Conservation (phyloP, 2,797 vertebrate genomes). For the Pipistrellus nathusii region DNA sequence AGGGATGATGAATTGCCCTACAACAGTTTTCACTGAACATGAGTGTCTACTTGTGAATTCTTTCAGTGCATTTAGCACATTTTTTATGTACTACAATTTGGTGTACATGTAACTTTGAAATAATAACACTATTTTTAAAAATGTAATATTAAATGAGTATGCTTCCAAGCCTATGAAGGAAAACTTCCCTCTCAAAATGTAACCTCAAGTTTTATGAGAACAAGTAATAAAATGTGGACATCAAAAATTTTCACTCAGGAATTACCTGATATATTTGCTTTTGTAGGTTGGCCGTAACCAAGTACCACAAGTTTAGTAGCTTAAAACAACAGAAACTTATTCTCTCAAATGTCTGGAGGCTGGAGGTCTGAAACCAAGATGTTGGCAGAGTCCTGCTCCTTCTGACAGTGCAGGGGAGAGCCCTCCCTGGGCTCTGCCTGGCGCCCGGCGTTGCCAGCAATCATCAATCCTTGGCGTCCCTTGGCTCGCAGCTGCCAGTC, state of each 20-base stretch:
- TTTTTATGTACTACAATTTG: slow-evolving; percentile 2
- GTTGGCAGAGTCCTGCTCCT: not conserved
- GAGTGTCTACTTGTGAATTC: not conserved
- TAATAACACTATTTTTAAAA: not conserved
- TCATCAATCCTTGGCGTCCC: not conserved
- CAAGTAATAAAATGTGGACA: slow-evolving; percentile 35
- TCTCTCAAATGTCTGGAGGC: not conserved
- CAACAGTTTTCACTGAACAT: not conserved
- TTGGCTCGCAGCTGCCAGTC: not conserved
- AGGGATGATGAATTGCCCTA: not conserved
- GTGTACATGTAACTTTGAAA: slow-evolving; percentile 10
- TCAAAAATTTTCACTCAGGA: not conserved
- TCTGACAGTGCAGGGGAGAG: not conserved
- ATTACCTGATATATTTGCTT: not conserved
- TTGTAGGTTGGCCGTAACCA: not conserved
- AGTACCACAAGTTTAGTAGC: not conserved
- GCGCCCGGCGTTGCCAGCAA: too few relatives aligned
- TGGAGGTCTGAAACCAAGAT: not conserved
- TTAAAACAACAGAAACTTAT: not conserved
- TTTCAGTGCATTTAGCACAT: not conserved
- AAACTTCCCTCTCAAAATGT: slow-evolving; percentile 27
- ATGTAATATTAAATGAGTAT: slow-evolving; percentile 10
- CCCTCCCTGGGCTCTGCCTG: too few relatives aligned
- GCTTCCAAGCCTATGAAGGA: slow-evolving; percentile 4
- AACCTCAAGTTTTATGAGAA: slow-evolving; percentile 18